A percentile compares a stretch with the other conserved stretches of the same genome.
phyloP scores from a whole-genome alignment of 30 jellyfish, hydroid and myxozoan species.

The Phacellophora camtschatica region DNA sequence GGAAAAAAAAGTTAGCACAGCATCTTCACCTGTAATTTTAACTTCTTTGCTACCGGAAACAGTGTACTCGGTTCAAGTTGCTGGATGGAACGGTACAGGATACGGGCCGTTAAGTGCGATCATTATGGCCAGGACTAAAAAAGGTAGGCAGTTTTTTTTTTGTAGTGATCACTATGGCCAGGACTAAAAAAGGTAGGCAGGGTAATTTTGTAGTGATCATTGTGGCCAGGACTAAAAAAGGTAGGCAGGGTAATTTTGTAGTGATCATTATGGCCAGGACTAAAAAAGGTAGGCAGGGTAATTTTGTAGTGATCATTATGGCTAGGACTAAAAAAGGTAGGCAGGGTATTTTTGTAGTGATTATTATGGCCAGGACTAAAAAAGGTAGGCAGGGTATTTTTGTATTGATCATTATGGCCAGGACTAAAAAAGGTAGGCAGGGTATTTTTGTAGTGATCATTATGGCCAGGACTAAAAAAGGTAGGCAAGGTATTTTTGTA shows the following conservation, averaged over 20 bases:
- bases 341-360: no score
- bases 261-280: conserved; percentile 13
- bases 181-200: conserved; percentile 35
- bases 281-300: conserved; percentile 26
- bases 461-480: no score
- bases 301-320: background rate
- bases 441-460: no score
- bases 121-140: conserved; percentile 7
- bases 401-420: no score
- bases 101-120: conserved; percentile 33
- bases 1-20: background rate
- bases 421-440: no score
- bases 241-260: no score
- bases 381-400: no score
- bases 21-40: background rate
- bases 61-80: conserved; percentile 33
- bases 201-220: no score
- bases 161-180: background rate
- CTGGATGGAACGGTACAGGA: conserved; percentile 29
- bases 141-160: no score
- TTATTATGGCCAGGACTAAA: no score
- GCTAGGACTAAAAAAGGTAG: conserved; percentile 38
- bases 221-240: conserved; percentile 18
- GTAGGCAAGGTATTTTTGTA: no score
- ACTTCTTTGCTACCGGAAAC: conserved; percentile 26